Evolutionary conservation across 2,797 vertebrate species (phyloP).

Genomic region (Pangasius djambal): DNA sequence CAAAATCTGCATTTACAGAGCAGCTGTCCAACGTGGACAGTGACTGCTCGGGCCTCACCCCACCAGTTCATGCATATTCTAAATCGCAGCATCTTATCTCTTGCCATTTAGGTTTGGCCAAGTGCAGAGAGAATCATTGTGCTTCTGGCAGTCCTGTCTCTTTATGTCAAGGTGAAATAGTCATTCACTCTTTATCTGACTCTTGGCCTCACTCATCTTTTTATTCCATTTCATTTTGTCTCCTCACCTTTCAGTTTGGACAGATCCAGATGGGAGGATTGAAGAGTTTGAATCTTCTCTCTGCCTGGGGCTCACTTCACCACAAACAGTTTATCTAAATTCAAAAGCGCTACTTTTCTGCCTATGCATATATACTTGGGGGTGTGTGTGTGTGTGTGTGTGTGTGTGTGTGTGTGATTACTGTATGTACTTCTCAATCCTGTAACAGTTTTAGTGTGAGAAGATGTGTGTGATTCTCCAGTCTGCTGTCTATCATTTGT

Average conservation of each 20-base stretch:
- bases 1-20: conserved; percentile 42
- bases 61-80: conserved; percentile 55
- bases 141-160: conserved; percentile 49
- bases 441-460: background rate
- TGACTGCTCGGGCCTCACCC: conserved; percentile 35
- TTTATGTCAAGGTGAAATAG: conserved; percentile 50
- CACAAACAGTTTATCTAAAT: conserved; percentile 77
- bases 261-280: conserved; percentile 33
- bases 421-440: conserved; percentile 62
- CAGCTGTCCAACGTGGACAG: conserved; percentile 37
- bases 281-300: conserved; percentile 41
- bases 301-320: conserved; percentile 65
- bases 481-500: conserved; percentile 71
- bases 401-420: conserved; percentile 2
- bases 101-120: conserved; percentile 41
- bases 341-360: conserved; percentile 60
- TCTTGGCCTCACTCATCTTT: conserved; percentile 42
- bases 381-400: background rate
- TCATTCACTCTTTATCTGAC: conserved; percentile 51
- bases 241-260: conserved; percentile 36
- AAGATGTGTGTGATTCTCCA: conserved; percentile 29
- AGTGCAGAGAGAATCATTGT: conserved; percentile 53
- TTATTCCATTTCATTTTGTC: conserved; percentile 44
- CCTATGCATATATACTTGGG: conserved; percentile 3
- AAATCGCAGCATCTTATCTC: conserved; percentile 53